Evolutionary conservation across 2,797 vertebrate species (phyloP).

Genomic region (Mus spretus): DNA sequence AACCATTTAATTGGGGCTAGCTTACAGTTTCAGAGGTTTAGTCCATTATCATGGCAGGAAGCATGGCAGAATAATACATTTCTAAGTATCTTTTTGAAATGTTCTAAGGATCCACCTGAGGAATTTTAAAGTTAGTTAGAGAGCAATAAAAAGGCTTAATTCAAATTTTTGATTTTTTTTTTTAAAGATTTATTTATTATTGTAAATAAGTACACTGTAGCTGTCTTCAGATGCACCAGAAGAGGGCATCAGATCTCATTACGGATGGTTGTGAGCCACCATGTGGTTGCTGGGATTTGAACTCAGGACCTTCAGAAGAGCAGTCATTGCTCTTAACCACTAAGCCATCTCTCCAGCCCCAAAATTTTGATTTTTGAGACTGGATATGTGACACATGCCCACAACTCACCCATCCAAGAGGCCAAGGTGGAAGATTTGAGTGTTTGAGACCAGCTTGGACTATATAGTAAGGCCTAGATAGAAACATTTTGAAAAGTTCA

Average conservation of each 20-base stretch:
- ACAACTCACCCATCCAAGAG: not conserved
- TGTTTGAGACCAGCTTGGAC: not conserved
- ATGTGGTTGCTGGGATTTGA: no score
- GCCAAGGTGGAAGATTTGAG: not conserved
- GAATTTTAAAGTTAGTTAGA: not conserved
- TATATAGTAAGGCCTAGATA: not conserved
- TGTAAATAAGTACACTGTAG: no score
- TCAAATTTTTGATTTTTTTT: no score
- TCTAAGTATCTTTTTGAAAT: not conserved
- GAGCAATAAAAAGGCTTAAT: not conserved
- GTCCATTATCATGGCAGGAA: not conserved
- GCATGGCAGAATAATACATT: not conserved
- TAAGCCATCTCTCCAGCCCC: no score
- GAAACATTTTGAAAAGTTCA: not conserved
- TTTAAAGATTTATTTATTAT: no score
- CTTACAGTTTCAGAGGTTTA: not conserved
- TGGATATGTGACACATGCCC: not conserved
- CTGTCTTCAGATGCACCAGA: no score
- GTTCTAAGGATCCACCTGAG: not conserved
- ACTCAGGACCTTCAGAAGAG: no score
- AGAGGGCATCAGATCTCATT: no score
- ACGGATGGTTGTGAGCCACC: no score
- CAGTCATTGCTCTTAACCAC: no score
- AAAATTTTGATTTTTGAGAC: not conserved
- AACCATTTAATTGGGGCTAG: not conserved